phyloP scores from a whole-genome alignment of 2,797 vertebrate genomes.

The Onychomys leucogaster region DNA sequence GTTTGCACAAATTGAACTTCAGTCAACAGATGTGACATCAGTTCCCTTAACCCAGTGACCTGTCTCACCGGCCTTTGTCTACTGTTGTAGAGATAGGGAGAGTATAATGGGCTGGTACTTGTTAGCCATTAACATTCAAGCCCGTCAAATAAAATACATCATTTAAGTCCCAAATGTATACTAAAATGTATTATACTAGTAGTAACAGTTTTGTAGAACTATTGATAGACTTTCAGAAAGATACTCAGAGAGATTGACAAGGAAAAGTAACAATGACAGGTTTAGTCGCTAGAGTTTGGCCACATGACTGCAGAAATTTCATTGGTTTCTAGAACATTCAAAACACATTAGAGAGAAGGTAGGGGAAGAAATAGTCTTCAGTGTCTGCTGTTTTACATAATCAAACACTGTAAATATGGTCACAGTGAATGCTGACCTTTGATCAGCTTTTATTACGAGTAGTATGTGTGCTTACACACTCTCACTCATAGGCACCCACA shows the following conservation, averaged over 20 bases:
- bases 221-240: not conserved
- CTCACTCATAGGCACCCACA: too few species aligned
- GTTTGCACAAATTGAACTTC: not conserved
- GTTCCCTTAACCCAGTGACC: not conserved
- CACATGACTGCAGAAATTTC: not conserved
- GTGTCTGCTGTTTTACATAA: not conserved
- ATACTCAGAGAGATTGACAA: not conserved
- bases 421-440: not conserved
- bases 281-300: not conserved
- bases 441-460: not conserved
- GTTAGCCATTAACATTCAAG: not conserved
- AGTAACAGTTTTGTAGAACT: not conserved
- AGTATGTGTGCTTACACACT: too few species aligned
- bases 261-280: not conserved
- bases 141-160: not conserved
- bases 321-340: not conserved
- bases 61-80: not conserved
- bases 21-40: not conserved
- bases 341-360: not conserved
- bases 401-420: not conserved
- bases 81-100: conserved; percentile 4
- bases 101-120: not conserved
- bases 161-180: not conserved
- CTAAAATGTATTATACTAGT: not conserved
- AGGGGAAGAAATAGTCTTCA: not conserved